Evolutionary conservation across 2,888 invertebrate species (phyloP).

Genomic region (Aleiodes leptofemur): DNA sequence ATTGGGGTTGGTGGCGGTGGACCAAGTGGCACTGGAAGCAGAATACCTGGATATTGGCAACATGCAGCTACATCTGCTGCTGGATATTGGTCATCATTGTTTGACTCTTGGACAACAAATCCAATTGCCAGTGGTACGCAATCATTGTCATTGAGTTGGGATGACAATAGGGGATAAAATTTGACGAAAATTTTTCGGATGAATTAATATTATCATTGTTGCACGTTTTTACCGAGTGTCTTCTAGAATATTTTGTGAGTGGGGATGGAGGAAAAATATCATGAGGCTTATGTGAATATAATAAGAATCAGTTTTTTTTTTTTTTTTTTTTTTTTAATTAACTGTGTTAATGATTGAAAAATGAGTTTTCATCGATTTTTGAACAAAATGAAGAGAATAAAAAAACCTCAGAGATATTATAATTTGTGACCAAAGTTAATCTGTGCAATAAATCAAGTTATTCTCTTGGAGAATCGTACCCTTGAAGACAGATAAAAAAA

Average conservation of each 20-base stretch:
- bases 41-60: slow-evolving; percentile 72
- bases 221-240: slow-evolving; percentile 25
- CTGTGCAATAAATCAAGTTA: slow-evolving; percentile 33
- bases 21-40: slow-evolving; percentile 58
- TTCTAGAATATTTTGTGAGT: background rate
- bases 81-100: slow-evolving; percentile 72
- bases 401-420: background rate
- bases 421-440: slow-evolving; percentile 42
- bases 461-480: background rate
- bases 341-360: background rate
- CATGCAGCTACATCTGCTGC: slow-evolving; percentile 69
- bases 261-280: background rate
- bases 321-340: background rate
- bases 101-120: slow-evolving; percentile 72
- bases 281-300: background rate
- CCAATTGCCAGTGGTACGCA: slow-evolving; percentile 68
- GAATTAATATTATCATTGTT: slow-evolving; percentile 7
- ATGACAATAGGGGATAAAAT: slow-evolving; percentile 63
- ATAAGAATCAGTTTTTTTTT: background rate
- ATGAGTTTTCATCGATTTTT: background rate
- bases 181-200: slow-evolving; percentile 1
- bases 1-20: slow-evolving; percentile 58
- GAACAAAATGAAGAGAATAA: background rate
- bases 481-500: background rate
- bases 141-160: slow-evolving; percentile 66